Evolutionary conservation across 2,888 invertebrate species (phyloP), one percentile per base, ranked within the genome.

Genomic region (Plagiodera versicolora): DNA sequence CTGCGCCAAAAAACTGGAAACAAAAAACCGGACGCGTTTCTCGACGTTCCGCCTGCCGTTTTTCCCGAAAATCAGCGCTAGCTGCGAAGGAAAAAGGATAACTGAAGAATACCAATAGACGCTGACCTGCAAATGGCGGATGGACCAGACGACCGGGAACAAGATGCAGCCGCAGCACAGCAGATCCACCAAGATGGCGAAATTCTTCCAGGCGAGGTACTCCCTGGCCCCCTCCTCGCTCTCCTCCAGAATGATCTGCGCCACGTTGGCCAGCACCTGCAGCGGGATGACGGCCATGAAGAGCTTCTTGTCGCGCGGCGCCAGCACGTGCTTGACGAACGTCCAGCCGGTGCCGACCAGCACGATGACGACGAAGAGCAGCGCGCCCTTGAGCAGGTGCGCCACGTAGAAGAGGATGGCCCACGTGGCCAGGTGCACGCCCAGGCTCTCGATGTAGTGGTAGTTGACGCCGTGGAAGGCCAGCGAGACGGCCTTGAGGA

Each of bases 341-440:
- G 97, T 96, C 95, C 98, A 99, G 0, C 99, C 99, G 5, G 98
- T 97, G 49, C 98, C 98, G 69, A 99, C 94, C 10, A 99, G 84
- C 10, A 98, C 91, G 68, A 99, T 91, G 0, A 97, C 97, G 61
- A 98, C 95, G 77, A 99, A 98, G 53, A 99, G 82, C 47, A 99
- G 89, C 0, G 95, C 94, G 10, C 79, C 80, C 71, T 80, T 80
- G 16, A 80, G 64, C 47, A 99, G 84, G 84, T 99, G 98, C n/a
- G 96, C 95, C 55, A 98, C 91, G 75, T 98, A 99, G 79, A 91
- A 99, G 1, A 99, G 82, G 70, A 98, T 94, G 0, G 98, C 98
- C 98, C 98, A 99, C 0, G 97, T 92, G 19, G 97, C 95, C 3
- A 96, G 91, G 76, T 98, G 97, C 70, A 94, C 92, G 0, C 98